Conservation (phyloP, 2,888 invertebrate genomes). For the Pelosia muscerda region DNA sequence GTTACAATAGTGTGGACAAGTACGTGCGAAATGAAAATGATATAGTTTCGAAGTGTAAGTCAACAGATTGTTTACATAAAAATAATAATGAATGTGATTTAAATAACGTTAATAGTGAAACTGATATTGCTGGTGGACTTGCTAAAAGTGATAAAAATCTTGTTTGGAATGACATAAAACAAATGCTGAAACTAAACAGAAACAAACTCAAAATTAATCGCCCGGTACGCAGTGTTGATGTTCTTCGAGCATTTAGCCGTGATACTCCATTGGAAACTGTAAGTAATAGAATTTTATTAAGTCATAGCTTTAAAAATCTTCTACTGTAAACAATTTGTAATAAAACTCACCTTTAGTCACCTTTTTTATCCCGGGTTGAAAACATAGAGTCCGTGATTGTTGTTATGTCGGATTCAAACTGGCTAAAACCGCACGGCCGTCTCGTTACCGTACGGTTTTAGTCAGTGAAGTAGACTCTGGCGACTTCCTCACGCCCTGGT, state of each 20-base stretch:
- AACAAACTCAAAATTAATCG: slow-evolving; percentile 67
- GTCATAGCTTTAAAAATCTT: background rate
- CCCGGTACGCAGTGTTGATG: slow-evolving; percentile 60
- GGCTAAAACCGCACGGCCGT: too few relatives aligned
- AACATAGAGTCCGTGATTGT: too few relatives aligned
- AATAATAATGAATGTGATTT: slow-evolving; percentile 43
- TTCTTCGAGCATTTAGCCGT: slow-evolving; percentile 67
- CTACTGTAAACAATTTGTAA: too few relatives aligned
- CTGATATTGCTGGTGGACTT: slow-evolving; percentile 44
- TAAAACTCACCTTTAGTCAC: too few relatives aligned
- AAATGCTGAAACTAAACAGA: slow-evolving; percentile 59
- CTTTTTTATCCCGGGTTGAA: too few relatives aligned
- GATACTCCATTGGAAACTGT: slow-evolving; percentile 72
- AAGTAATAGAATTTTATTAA: slow-evolving; percentile 51
- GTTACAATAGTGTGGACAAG: slow-evolving; percentile 42
- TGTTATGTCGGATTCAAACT: too few relatives aligned
- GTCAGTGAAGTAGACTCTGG: too few relatives aligned
- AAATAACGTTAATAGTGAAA: slow-evolving; percentile 63
- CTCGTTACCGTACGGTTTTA: too few relatives aligned
- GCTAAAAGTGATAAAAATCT: slow-evolving; percentile 42
- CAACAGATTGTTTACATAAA: slow-evolving; percentile 57
- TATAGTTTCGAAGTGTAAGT: slow-evolving; percentile 58
- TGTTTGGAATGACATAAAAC: slow-evolving; percentile 67
- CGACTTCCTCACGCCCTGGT: too few relatives aligned
- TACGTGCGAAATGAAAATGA: slow-evolving; percentile 44